Evolutionary conservation across 2,113 vertebrate genomes (phyloP), one percentile per base, ranked within the genome.

Genomic region (Casuarius casuarius): DNA sequence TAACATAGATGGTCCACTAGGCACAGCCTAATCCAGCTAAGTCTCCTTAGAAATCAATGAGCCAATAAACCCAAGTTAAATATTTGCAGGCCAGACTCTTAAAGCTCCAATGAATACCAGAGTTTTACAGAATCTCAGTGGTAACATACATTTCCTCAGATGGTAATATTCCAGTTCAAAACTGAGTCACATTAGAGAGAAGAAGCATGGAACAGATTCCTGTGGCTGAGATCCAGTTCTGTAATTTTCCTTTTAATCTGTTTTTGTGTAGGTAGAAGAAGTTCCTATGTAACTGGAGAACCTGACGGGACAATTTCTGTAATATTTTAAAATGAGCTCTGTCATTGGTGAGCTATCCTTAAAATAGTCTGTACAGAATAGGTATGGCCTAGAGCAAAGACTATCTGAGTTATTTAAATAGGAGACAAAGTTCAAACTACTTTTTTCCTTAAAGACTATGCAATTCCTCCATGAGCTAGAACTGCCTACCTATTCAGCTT

Each of bases 21-120:
- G 28, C 68, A 94, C 31, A 61, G 8, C 40, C 56, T 89, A 87
- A 84, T 77, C 38, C 48, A 84, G 48, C 77, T 68, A 89, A 78
- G 38, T 7, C 62, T 95, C 26, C 61, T 92, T 92, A 90, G 90
- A 95, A 90, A 89, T 29, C 48, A 93, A 52, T 61, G 29, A 93
- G 65, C 62, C 66, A 95, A 51, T 93, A 93, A 96, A 84, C 65
- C 65, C 29, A 72, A 90, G 75, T 71, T 78, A 94, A 95, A 86
- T 72, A 89, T n/a, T 89, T 61, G 56, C 38, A 86, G 25, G 51
- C 75, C 80, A 81, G 66, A 67, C 20, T 72, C 1, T 22, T 84
- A 84, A 81, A 92, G 62, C 35, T 92, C 70, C 59, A 85, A 12
- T 84, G 89, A 95, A 89, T 61, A 73, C 56, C 72, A 38, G 79